phyloP scores from a whole-genome alignment of 2,797 vertebrate species.

The Denticeps clupeoides region DNA sequence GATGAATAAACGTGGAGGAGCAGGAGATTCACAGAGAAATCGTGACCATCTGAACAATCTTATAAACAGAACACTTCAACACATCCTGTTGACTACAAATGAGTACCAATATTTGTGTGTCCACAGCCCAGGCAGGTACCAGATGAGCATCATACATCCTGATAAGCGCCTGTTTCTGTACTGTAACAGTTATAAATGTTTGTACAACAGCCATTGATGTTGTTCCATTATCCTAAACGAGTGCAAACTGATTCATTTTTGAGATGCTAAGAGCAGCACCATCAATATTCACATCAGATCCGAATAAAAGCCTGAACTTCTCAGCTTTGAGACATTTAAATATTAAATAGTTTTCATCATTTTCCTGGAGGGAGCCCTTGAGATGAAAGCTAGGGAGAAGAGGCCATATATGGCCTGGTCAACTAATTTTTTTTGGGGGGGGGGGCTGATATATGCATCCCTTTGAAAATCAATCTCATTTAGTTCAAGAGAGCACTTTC shows the following conservation, averaged over 20 bases:
- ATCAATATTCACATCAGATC: constrained; percentile 52
- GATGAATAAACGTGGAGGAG: too few species aligned
- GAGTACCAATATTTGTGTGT: too few species aligned
- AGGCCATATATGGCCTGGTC: constrained; percentile 45
- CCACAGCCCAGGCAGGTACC: too few species aligned
- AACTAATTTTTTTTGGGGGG: constrained; percentile 53
- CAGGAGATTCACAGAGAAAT: too few species aligned
- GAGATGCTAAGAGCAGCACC: constrained; percentile 24
- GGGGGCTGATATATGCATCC: constrained; percentile 58
- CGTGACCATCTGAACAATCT: too few species aligned
- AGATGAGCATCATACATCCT: constrained; percentile 21
- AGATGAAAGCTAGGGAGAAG: constrained; percentile 58
- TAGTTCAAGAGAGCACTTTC: constrained; percentile 28
- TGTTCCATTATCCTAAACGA: constrained; percentile 30
- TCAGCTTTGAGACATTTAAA: constrained; percentile 46
- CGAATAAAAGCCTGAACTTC: constrained; percentile 46
- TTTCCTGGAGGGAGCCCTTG: constrained; percentile 42
- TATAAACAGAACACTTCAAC: too few species aligned
- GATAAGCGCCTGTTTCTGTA: constrained; percentile 28
- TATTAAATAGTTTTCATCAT: constrained; percentile 49
- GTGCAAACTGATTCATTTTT: constrained; percentile 28
- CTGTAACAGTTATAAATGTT: constrained; percentile 23
- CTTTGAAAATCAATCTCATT: constrained; percentile 62
- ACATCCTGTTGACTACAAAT: too few species aligned
- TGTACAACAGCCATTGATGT: constrained; percentile 15